Base-by-base conservation (phyloP, 2,888 invertebrate species). In the Netelia fuscicornis region DNA sequence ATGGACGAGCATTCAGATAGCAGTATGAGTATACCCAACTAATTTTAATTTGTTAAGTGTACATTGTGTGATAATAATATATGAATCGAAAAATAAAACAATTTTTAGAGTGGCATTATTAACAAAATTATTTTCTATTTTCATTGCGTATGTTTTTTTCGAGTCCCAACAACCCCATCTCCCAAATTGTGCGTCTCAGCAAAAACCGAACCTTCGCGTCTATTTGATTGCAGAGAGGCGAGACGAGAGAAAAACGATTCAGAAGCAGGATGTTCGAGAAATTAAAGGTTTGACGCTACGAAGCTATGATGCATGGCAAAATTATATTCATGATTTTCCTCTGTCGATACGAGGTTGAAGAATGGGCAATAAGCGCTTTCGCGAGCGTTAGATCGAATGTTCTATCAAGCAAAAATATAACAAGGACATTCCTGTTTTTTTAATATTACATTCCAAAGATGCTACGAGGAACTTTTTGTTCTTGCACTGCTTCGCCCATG, bases 201-300 rank as follows among this genome's bases (percentile, higher is more conserved):
- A 85, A 84, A 88, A 85, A 81, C 62, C 82, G 82, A 86, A 82
- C 80, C 68, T 44, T 72, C 67, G 81, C 48, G 68, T 84, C 87
- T 76, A 76, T 91, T 81, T 91, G 85, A 87, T 93, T 92, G 54
- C 92, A 93, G 93, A 93, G 87, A 91, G 89, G 87, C 90, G 90
- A 88, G 91, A 91, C 76, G 92, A 92, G 75, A 91, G 89, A 87
- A 91, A 90, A 90, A 89, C 89, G 88, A 91, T 91, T 88, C 91
- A 90, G 88, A 87, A 87, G 88, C 93, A 93, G 89, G 93, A 93
- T 93, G 90, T 93, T 93, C 93, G 90, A 88, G 92, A 93, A 90
- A 93, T 91, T 90, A 92, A 93, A 93, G 93, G 93, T 93, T 93
- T 92, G 93, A 88, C 74, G 84, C 86, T 85, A 89, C 89, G 87